Evolutionary conservation across 1,140 invertebrate species (phyloP).

Genomic region (Asbolus verrucosus): DNA sequence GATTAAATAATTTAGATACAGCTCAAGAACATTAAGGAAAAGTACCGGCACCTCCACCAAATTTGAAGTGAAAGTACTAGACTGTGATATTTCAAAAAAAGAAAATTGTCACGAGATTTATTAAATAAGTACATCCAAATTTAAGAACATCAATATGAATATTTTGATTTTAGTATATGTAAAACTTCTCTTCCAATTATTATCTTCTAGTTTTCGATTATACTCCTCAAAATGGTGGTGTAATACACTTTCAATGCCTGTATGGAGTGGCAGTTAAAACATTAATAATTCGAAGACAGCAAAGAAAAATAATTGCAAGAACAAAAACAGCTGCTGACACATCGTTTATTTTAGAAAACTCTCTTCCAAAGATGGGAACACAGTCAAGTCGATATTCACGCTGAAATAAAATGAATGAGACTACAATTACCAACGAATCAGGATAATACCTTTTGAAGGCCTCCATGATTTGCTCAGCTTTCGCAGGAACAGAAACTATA

Average conservation of each 20-base stretch:
- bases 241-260: too few species aligned
- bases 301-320: too few species aligned
- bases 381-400: conserved; percentile 63
- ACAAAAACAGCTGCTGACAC: too few species aligned
- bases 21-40: too few species aligned
- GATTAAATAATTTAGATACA: too few species aligned
- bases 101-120: conserved; percentile 1
- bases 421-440: too few species aligned
- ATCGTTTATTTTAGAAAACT: conserved; percentile 66
- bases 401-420: conserved; percentile 60
- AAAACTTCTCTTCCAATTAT: too few species aligned
- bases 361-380: conserved; percentile 69
- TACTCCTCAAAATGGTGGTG: too few species aligned
- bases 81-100: not conserved
- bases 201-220: not conserved
- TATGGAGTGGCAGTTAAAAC: too few species aligned
- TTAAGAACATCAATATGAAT: conserved; percentile 9
- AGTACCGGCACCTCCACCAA: too few species aligned
- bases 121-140: conserved; percentile 14
- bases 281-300: too few species aligned
- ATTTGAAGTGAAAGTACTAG: not conserved
- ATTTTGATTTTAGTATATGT: not conserved
- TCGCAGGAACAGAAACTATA: conserved; percentile 82
- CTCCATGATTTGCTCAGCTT: conserved; percentile 74
- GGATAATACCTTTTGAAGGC: conserved; percentile 75